phyloP scores from a whole-genome alignment of 2,888 invertebrate genomes.

The Oxycera nigricornis region DNA sequence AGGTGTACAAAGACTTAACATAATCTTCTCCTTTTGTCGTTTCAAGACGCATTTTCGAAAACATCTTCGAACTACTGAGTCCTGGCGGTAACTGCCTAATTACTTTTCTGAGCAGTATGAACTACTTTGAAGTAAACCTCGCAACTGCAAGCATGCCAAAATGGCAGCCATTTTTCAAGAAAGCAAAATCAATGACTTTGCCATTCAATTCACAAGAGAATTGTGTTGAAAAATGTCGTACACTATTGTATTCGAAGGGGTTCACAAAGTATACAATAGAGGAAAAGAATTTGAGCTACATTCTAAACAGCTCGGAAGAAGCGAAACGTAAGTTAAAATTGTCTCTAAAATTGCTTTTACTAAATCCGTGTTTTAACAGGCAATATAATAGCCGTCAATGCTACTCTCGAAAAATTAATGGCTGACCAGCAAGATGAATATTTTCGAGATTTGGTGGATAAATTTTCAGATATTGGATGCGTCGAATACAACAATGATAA shows the following conservation, averaged over 20 bases:
- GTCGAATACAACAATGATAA: too few relatives aligned
- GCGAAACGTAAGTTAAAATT: constrained; percentile 62
- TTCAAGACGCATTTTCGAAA: constrained; percentile 69
- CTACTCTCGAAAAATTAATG: too few relatives aligned
- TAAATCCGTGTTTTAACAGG: too few relatives aligned
- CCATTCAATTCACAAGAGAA: constrained; percentile 71
- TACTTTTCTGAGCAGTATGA: constrained; percentile 73
- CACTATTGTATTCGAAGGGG: constrained; percentile 67
- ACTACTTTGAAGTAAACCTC: constrained; percentile 74
- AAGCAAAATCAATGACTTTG: constrained; percentile 71
- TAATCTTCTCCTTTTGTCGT: too few relatives aligned
- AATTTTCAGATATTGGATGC: too few relatives aligned
- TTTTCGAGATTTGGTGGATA: too few relatives aligned
- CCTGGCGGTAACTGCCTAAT: constrained; percentile 74
- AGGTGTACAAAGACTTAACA: too few relatives aligned
- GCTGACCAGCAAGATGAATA: too few relatives aligned
- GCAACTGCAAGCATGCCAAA: constrained; percentile 65
- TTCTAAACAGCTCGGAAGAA: constrained; percentile 66
- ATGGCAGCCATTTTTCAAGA: constrained; percentile 72
- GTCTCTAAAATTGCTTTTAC: too few relatives aligned
- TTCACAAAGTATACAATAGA: constrained; percentile 69
- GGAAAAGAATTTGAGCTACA: constrained; percentile 66
- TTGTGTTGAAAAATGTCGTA: constrained; percentile 66
- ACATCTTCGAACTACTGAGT: constrained; percentile 70
- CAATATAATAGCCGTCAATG: too few relatives aligned